Evolutionary conservation across 2,113 vertebrate genomes (phyloP).

Genomic region (Perccottus glenii): DNA sequence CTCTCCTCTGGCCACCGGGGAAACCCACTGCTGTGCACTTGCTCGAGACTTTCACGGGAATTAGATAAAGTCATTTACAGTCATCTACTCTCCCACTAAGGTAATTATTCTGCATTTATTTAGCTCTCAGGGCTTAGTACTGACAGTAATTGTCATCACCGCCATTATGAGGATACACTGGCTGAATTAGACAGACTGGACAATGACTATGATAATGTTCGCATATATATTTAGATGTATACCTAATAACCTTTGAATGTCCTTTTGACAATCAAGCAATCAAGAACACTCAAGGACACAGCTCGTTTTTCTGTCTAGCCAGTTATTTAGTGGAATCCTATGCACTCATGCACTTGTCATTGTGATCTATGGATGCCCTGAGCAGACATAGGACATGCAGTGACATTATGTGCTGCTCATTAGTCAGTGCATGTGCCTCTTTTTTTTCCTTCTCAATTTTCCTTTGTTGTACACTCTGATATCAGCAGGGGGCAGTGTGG

Average conservation of each 20-base stretch:
- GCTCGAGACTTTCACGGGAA: slow-evolving; percentile 12
- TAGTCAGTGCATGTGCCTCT: not conserved
- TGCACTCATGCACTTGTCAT: not conserved
- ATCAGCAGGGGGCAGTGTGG: slow-evolving; percentile 48
- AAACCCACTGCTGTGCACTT: slow-evolving; percentile 18
- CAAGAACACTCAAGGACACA: slow-evolving; percentile 3
- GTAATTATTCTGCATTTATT: slow-evolving; percentile 35
- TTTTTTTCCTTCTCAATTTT: slow-evolving; percentile 10
- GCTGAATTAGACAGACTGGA: not conserved
- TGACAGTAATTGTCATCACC: slow-evolving; percentile 3
- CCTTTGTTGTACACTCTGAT: slow-evolving; percentile 13
- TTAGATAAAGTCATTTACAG: slow-evolving; percentile 31
- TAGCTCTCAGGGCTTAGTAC: not conserved
- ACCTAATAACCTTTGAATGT: not conserved
- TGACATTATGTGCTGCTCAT: not conserved
- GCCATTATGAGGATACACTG: not conserved
- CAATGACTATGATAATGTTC: not conserved
- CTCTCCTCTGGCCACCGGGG: slow-evolving; percentile 1
- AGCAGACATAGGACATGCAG: slow-evolving; percentile 5
- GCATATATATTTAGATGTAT: not conserved
- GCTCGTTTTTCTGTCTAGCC: slow-evolving; percentile 7
- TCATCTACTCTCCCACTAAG: slow-evolving; percentile 8
- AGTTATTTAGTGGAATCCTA: not conserved
- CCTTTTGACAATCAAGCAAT: not conserved
- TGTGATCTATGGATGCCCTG: slow-evolving; percentile 14